Evolutionary conservation across 2,888 invertebrate species (phyloP).

Genomic region (Saturnia pavonia): DNA sequence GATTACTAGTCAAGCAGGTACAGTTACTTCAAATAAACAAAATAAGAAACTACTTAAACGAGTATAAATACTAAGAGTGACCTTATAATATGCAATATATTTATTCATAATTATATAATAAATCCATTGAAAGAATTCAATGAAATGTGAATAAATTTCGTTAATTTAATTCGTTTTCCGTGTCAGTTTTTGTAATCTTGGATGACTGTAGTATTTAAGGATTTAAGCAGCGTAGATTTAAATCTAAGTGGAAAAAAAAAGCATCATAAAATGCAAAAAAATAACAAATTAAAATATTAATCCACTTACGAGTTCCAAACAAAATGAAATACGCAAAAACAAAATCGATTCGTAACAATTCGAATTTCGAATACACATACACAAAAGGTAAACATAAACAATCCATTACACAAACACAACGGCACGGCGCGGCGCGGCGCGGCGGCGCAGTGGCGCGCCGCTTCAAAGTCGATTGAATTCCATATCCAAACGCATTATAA

Average conservation of each 20-base stretch:
- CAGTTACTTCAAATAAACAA: background rate
- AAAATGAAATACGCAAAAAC: background rate
- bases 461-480: background rate
- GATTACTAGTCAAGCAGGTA: background rate
- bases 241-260: too few species aligned
- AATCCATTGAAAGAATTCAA: too few species aligned
- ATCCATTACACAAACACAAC: constrained; percentile 9
- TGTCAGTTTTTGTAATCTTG: too few species aligned
- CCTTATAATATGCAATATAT: too few species aligned
- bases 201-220: too few species aligned
- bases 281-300: background rate
- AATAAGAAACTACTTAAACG: too few species aligned
- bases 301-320: background rate
- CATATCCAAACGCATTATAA: background rate
- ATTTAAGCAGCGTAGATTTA: too few species aligned
- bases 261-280: background rate
- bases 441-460: background rate
- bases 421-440: too few species aligned
- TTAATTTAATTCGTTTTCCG: too few species aligned
- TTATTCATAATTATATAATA: too few species aligned
- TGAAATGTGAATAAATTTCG: too few species aligned
- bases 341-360: constrained; percentile 5
- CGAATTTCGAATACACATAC: constrained; percentile 1
- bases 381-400: constrained; percentile 9
- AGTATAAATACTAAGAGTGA: too few species aligned